These are phyloP conservation scores for Hiodon tergisus DNA, from an alignment of 2,113 vertebrate species.

Conservation along the genomic window DNA sequence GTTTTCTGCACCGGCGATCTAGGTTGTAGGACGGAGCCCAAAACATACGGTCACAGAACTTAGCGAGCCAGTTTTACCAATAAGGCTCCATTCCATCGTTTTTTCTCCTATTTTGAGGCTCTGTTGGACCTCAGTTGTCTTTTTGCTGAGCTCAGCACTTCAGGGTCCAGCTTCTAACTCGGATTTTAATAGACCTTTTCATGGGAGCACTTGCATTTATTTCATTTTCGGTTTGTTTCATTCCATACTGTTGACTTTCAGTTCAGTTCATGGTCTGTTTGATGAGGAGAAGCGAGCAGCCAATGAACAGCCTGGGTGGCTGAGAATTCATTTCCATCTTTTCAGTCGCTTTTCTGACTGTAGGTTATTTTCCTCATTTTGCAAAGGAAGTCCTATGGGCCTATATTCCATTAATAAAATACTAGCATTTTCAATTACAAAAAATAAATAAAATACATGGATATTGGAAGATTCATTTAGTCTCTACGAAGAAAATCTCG, in stretches of 20 bases:
- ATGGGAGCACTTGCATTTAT: not conserved
- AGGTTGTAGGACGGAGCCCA: too few relatives aligned
- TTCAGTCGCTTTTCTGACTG: not conserved
- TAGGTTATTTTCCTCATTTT: too few relatives aligned
- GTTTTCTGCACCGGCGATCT: too few relatives aligned
- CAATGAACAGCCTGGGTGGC: not conserved
- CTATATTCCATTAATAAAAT: too few relatives aligned
- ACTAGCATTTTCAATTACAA: too few relatives aligned
- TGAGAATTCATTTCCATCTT: not conserved
- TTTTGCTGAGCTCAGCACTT: not conserved
- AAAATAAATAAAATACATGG: too few relatives aligned
- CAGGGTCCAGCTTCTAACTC: not conserved
- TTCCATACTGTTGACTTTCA: not conserved
- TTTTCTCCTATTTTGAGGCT: not conserved
- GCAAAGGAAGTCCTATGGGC: too few relatives aligned
- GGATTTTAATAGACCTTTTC: conserved; percentile 4
- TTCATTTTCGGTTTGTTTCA: not conserved
- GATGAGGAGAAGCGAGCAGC: not conserved
- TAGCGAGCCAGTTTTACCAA: not conserved
- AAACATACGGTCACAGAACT: too few relatives aligned
- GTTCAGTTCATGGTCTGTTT: not conserved
- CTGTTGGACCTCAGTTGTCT: not conserved
- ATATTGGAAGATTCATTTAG: too few relatives aligned
- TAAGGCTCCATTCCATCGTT: not conserved
- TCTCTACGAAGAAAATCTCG: too few relatives aligned